These are phyloP conservation scores for Lycaon pictus DNA, from an alignment of 2,113 vertebrate genomes.

Conservation along the genomic window DNA sequence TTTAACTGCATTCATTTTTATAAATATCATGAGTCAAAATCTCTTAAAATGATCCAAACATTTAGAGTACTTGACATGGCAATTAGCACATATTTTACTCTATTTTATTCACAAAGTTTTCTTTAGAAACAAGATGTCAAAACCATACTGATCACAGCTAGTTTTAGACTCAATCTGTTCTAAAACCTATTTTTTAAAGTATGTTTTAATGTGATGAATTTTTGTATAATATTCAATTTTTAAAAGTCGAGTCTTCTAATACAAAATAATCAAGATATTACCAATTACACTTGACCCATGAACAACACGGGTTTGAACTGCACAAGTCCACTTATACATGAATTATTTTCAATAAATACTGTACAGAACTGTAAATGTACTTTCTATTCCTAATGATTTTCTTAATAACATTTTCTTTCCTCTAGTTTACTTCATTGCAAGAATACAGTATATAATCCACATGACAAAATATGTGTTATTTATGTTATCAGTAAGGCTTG, in stretches of 20 bases:
- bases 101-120: neutral
- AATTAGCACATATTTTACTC: slow-evolving; percentile 25
- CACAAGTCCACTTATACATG: neutral
- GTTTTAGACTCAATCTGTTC: slow-evolving; percentile 40
- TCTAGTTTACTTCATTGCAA: neutral
- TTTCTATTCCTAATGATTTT: neutral
- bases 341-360: neutral
- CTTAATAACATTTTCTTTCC: neutral
- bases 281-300: neutral
- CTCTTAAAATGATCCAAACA: slow-evolving; percentile 27
- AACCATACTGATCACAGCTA: neutral
- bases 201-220: neutral
- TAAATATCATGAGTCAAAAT: slow-evolving; percentile 45
- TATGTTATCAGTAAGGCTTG: neutral
- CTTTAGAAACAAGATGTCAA: slow-evolving; percentile 34
- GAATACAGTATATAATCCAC: neutral
- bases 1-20: slow-evolving; percentile 43
- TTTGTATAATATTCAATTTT: slow-evolving; percentile 28
- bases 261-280: slow-evolving; percentile 42
- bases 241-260: slow-evolving; percentile 40
- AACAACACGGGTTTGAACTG: neutral
- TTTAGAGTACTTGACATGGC: neutral
- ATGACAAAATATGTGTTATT: neutral
- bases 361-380: neutral
- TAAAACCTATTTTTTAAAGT: slow-evolving; percentile 36